A percentile compares a stretch with the other conserved stretches of the same genome.
These are phyloP conservation scores for Alethe diademata DNA, from an alignment of 2,113 vertebrate species.

Conservation along the genomic window DNA sequence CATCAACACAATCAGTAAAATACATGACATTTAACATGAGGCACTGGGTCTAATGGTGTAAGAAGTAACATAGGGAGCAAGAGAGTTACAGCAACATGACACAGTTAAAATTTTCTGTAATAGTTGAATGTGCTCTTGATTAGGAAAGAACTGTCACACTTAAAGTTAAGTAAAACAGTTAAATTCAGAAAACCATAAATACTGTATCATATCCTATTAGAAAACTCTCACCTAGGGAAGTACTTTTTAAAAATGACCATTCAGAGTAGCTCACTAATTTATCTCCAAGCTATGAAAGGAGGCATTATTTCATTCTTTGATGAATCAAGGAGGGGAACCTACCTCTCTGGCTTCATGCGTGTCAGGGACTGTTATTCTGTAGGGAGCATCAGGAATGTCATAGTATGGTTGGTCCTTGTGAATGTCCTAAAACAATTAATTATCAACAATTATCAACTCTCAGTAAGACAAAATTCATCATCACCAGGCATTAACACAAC, in stretches of 20 bases:
- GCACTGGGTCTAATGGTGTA: not conserved
- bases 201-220: not conserved
- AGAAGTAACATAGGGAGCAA: not conserved
- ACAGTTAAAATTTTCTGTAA: not conserved
- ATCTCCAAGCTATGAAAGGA: not conserved
- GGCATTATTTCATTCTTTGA: not conserved
- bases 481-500: not conserved
- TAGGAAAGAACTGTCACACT: not conserved
- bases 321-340: not conserved
- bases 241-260: not conserved
- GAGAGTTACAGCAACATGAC: not conserved
- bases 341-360: conserved; percentile 94
- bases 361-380: conserved; percentile 95
- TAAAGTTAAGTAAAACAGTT: not conserved
- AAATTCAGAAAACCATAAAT: not conserved
- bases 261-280: not conserved
- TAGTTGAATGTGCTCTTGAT: not conserved
- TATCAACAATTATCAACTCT: not conserved
- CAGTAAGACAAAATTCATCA: not conserved
- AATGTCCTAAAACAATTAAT: conserved; percentile 81
- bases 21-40: not conserved
- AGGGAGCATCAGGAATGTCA: conserved; percentile 91
- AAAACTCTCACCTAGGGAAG: not conserved
- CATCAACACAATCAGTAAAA: not conserved
- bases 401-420: conserved; percentile 97